Base-by-base conservation (phyloP, 2,888 invertebrate genomes). In the Leptopilina drosophilae region DNA sequence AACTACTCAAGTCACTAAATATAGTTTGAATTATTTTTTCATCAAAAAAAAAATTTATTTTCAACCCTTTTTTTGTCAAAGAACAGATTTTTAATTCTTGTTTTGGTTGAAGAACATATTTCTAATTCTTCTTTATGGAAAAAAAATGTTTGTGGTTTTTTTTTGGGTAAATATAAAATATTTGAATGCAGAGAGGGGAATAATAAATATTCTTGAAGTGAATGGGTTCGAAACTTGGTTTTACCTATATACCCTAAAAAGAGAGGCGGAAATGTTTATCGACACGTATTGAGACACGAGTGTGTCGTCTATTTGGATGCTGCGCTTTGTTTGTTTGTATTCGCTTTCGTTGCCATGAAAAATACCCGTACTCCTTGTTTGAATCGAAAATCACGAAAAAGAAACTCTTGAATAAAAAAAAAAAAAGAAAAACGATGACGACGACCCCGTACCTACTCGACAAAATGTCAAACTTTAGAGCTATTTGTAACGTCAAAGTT, bases 221-320 rank as follows among this genome's bases (percentile, higher is more conserved):
- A 33, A 9, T 73, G 56, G 53, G 26, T 73, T 56, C 9, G n/a
- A 14, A 56, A 73, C 33, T 73, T 73, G n/a, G 33, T 73, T 73
- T 33, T n/a, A 49, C 49, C 49, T 49, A 69, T 69, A 42, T 42
- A 42, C 42, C 69, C 26, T 20, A 69, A 67, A 67, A 59, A 59
- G 56, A 69, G 53, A 53, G 56, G 33, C 73, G 73, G 73, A 73
- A 73, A 56, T 73, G 73, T 73, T 73, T 73, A 73, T 73, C 73
- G 73, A 73, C 73, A 73, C 73, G 56, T 73, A 73, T 73, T 73
- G 73, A 73, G 73, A 73, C 73, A 56, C 53, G 56, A 73, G 73
- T 73, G n/a, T 33, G 26, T 67, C 67, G 49, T 73, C 69, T 73
- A 53, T 33, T 73, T 73, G 69, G 69, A 53, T 73, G 33, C 12